A percentile compares a stretch with the other conserved stretches of the same genome.
phyloP scores from a whole-genome alignment of 1,140 invertebrate species.

The Sitophilus oryzae region DNA sequence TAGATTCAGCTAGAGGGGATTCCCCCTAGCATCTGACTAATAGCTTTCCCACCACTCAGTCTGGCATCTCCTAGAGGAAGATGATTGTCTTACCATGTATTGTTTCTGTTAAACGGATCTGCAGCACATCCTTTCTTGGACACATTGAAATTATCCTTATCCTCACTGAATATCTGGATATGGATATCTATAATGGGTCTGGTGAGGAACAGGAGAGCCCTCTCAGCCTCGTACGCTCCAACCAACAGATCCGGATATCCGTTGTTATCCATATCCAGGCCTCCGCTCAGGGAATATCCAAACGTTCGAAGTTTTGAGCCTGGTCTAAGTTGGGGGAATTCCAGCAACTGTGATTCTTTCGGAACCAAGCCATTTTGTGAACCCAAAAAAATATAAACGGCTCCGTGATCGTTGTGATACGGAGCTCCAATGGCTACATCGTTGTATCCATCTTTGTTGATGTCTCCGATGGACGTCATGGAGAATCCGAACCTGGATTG shows the following conservation, averaged over 20 bases:
- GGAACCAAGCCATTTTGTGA: conserved; percentile 62
- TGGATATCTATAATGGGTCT: conserved; percentile 83
- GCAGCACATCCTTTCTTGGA: conserved; percentile 62
- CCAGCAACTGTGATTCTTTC: conserved; percentile 68
- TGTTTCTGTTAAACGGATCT: conserved; percentile 55
- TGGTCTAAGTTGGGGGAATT: conserved; percentile 13
- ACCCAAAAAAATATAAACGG: conserved; percentile 86
- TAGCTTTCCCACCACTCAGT: too few species aligned
- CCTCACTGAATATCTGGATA: conserved; percentile 52
- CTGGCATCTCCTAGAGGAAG: too few species aligned
- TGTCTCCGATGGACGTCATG: conserved; percentile 77
- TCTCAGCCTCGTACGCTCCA: conserved; percentile 79
- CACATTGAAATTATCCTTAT: conserved; percentile 74
- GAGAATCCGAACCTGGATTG: conserved; percentile 85
- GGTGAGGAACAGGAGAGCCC: conserved; percentile 65
- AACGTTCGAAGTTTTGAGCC: conserved; percentile 61
- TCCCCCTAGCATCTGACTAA: too few species aligned
- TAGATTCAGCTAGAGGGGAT: too few species aligned
- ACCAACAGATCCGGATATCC: conserved; percentile 87
- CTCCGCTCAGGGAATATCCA: conserved; percentile 84
- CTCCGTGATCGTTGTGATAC: conserved; percentile 74
- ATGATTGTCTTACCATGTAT: conserved; percentile 68
- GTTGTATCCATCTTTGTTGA: conserved; percentile 85
- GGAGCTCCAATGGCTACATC: conserved; percentile 90
- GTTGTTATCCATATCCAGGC: conserved; percentile 85